Conservation (phyloP, 2,113 vertebrate genomes). For the Silurus asotus region DNA sequence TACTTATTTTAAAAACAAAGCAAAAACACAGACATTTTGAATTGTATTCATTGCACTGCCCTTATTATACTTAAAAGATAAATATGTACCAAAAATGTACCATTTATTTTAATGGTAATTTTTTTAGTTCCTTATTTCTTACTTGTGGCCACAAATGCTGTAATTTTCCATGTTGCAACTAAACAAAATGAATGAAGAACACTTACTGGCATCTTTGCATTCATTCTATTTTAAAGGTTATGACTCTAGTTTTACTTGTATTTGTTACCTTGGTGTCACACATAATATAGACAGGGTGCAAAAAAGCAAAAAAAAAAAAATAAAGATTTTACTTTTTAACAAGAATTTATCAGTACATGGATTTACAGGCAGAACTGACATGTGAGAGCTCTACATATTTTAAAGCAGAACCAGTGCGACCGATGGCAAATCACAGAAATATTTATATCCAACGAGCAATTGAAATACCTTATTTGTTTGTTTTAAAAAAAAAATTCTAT, state of each 20-base stretch:
- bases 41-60: background rate
- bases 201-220: background rate
- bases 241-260: background rate
- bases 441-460: background rate
- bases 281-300: background rate
- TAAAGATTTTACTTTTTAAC: background rate
- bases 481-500: background rate
- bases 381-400: background rate
- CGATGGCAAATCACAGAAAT: background rate
- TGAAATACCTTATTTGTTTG: background rate
- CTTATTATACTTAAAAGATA: background rate
- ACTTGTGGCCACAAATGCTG: background rate
- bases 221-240: background rate
- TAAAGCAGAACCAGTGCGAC: background rate
- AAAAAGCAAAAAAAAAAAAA: too few species aligned
- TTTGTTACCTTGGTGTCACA: background rate
- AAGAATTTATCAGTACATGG: background rate
- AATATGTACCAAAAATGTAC: background rate
- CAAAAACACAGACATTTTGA: background rate
- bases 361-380: background rate
- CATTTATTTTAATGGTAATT: background rate
- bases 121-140: background rate
- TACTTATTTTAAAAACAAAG: too few species aligned
- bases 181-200: background rate
- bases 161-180: background rate